Evolutionary conservation across 2,113 vertebrate species (phyloP).

Genomic region (Chascanopsetta lugubris): DNA sequence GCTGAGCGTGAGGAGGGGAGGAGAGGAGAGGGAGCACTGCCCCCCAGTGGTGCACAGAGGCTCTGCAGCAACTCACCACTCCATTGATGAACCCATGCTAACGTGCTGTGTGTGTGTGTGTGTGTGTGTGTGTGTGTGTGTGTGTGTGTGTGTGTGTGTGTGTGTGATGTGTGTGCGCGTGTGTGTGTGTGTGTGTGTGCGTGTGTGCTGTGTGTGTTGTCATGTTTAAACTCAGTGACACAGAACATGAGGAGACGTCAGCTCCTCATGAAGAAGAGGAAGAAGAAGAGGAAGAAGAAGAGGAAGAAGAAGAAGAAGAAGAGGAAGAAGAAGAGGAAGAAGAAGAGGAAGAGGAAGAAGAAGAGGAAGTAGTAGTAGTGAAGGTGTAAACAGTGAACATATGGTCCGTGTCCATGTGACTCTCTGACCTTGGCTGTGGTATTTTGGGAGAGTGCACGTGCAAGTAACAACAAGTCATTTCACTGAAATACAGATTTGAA

Average conservation of each 20-base stretch:
- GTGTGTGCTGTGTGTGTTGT: neutral
- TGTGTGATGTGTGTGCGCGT: neutral
- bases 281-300: too few relatives aligned
- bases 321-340: too few relatives aligned
- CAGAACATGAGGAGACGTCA: neutral
- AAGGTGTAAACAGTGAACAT: conserved; percentile 13
- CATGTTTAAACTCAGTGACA: neutral
- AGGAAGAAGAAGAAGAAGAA: too few relatives aligned
- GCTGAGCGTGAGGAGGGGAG: conserved; percentile 50
- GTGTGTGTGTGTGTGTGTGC: neutral
- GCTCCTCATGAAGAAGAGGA: too few relatives aligned
- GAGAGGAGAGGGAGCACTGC: conserved; percentile 35
- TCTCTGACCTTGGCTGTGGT: conserved; percentile 22
- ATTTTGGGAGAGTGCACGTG: neutral
- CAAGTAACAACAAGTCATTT: neutral
- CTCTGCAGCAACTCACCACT: conserved; percentile 1
- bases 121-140: neutral
- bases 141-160: neutral
- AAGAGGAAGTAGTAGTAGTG: too few relatives aligned
- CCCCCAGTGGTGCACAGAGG: conserved; percentile 56
- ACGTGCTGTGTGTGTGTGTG: too few relatives aligned
- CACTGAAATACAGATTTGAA: neutral
- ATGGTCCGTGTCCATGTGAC: conserved; percentile 32
- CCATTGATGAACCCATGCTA: conserved; percentile 10
- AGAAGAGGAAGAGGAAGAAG: too few relatives aligned